Conservation (phyloP, 2,797 vertebrate species). For the Galagoides demidoff region DNA sequence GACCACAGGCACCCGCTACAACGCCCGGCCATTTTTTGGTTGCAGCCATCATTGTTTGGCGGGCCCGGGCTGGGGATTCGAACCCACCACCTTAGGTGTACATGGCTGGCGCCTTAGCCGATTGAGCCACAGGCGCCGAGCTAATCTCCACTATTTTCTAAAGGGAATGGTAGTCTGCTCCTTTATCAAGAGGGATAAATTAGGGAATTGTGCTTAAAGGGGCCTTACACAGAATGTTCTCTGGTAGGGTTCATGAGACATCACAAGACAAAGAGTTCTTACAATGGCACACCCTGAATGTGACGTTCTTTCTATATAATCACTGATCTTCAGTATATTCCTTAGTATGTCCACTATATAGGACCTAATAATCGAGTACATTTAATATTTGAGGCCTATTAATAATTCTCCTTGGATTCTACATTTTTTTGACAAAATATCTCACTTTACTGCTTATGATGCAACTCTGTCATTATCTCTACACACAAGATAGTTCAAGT, state of each 20-base stretch:
- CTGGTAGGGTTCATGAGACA: not conserved
- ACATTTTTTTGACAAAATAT: not conserved
- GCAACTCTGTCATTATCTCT: not conserved
- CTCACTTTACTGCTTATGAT: not conserved
- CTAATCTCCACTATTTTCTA: not conserved
- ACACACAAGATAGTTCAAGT: not conserved
- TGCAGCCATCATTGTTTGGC: no score
- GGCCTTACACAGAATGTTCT: not conserved
- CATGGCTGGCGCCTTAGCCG: no score
- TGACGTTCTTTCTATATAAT: not conserved
- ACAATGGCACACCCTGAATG: not conserved
- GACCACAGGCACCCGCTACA: no score
- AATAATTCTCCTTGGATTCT: not conserved
- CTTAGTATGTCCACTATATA: not conserved
- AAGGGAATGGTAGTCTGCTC: not conserved
- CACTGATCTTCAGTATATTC: not conserved
- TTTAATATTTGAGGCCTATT: not conserved
- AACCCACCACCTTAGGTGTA: no score
- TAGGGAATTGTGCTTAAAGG: not conserved
- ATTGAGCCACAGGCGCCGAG: no score
- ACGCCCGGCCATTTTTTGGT: no score
- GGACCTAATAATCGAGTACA: not conserved
- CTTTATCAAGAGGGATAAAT: not conserved
- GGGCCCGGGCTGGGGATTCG: no score
- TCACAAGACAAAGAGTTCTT: not conserved